Evolutionary conservation across 2,113 vertebrate genomes (phyloP).

Genomic region (Sturnus vulgaris): DNA sequence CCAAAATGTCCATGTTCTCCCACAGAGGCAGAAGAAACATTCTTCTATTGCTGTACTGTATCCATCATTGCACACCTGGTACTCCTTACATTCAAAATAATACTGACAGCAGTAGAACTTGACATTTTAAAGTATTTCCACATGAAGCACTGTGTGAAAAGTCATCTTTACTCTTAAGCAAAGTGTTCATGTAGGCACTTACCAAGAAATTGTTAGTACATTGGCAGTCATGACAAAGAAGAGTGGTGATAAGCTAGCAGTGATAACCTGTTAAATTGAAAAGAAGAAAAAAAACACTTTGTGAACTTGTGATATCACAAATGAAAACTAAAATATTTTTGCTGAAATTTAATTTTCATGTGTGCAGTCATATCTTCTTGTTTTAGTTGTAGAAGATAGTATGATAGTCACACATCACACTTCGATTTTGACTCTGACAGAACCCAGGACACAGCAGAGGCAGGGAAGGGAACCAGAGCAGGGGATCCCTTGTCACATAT

Average conservation of each 20-base stretch:
- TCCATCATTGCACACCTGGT: not conserved
- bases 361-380: not conserved
- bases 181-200: slow-evolving; percentile 49
- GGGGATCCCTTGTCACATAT: not conserved
- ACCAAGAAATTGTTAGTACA: slow-evolving; percentile 78
- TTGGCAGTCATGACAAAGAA: slow-evolving; percentile 80
- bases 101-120: not conserved
- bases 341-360: not conserved
- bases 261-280: slow-evolving; percentile 77
- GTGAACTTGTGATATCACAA: not conserved
- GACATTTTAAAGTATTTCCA: slow-evolving; percentile 9
- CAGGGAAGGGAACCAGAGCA: not conserved
- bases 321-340: not conserved
- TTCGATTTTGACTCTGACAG: not conserved
- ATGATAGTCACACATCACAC: rapidly evolving
- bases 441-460: not conserved
- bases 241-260: slow-evolving; percentile 78
- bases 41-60: not conserved
- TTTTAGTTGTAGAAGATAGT: not conserved
- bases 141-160: not conserved
- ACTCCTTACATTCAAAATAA: not conserved
- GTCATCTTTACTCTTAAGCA: not conserved
- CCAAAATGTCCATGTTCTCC: not conserved
- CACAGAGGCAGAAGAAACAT: not conserved
- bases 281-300: not conserved